Evolutionary conservation across 2,797 vertebrate species (phyloP), one percentile per base, ranked within the genome.

Genomic region (Delichon dasypus): DNA sequence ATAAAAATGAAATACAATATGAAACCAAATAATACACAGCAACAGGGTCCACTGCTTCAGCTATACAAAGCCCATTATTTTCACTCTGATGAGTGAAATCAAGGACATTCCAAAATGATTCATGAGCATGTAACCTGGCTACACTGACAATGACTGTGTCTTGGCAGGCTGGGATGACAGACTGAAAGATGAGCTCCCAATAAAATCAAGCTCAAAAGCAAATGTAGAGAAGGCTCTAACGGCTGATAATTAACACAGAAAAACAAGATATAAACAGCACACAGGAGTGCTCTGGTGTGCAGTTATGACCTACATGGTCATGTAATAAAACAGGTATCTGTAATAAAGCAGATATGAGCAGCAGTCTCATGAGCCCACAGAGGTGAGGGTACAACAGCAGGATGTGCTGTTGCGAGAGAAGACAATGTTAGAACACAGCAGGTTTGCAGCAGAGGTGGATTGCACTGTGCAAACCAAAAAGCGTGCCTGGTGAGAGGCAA

Each of bases 31-130:
- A 38, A 38, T 38, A 38, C 38, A 38, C 38, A 38, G 38, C 7
- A 38, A 38, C 11, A 38, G 38, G 15, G 4, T 66, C 9, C 67
- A 40, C 44, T 48, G 19, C 30, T 61, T 62, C 19, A 87, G 51
- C 44, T 82, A 32, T n/a, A 61, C 17, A 89, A 87, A 85, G 11
- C 11, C 81, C 45, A 18, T 90, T 90, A 60, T 60, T 83, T 84
- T 62, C 40, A 58, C 36, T 94, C 40, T 79, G 58, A 85, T 40
- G 51, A 70, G 74, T 58, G 78, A 93, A 93, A 89, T 68, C 78
- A 93, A 96, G 78, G 78, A 76, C 75, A 44, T 70, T 90, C 67
- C 40, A 82, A 87, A 89, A 76, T 85, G 60, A 94, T 90, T 91
- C 75, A 91, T 51, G 67, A 55, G 25, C 21, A 26, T 62, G 60